Base-by-base conservation (phyloP, 1,140 invertebrate species). In the Panagrolaimus sp. region DNA sequence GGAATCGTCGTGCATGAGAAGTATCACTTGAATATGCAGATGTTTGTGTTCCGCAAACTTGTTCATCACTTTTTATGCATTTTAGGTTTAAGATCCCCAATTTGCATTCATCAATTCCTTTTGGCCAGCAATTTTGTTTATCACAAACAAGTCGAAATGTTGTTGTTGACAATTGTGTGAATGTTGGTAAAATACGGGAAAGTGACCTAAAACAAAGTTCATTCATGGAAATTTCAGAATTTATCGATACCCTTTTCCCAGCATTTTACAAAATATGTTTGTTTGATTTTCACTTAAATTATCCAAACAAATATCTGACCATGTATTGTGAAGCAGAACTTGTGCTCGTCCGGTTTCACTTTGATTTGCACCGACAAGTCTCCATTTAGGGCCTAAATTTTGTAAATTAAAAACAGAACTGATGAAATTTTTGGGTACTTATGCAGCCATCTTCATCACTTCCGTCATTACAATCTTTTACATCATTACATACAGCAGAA, bases 261-360 rank as follows among this genome's bases (percentile, higher is more conserved):
- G 17, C 21, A 28, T 58, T 10, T 28, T 21, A 21, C 52, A 58
- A 58, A 58, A 28, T 1, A 58, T 28, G 17, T 58, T 28, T 2
- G 52, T 58, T 26, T 28, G 21, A 26, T 4, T 32, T 43, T 71
- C 21, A 38, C 71, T 44, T 32, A 72, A 48, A 12, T 52, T 32
- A 65, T 72, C 71, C 17, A 58, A 26, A 52, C 71, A 72, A 14
- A 72, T 55, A 65, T 72, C 71, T 26, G 68, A 43, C 52, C 58
- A 72, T 14, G 28, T 43, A 28, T 64, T 43, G 14, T 72, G 67
- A 28, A 72, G 63, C 12, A 4, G 38, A 1, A 72, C 26, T 64
- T 72, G 71, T 44, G 62, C 68, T 44, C 67, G 28, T 21, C 71
- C 69, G 15, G 52, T 26, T 4, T 58, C 48, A 63, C 65, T 12